These are phyloP conservation scores for Cotesia congregata DNA, from an alignment of 2,888 invertebrate species.

Conservation along the genomic window DNA sequence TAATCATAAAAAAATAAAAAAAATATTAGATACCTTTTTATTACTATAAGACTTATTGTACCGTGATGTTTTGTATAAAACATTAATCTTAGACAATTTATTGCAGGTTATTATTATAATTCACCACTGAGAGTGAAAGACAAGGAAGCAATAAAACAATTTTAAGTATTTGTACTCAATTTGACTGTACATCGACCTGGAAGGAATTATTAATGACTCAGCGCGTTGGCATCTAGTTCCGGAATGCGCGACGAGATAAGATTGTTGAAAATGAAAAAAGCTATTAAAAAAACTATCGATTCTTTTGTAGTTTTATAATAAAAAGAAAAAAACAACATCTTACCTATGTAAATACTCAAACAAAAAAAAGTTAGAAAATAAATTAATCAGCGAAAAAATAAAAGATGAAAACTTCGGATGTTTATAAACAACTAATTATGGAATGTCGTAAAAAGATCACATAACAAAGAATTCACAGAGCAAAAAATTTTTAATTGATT, in stretches of 20 bases:
- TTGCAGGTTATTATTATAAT: neutral
- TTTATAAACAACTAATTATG: neutral
- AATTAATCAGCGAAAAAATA: neutral
- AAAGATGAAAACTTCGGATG: neutral
- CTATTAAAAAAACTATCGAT: conserved; percentile 9
- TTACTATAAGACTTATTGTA: conserved; percentile 19
- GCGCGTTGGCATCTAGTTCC: conserved; percentile 17
- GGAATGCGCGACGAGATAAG: neutral
- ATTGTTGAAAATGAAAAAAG: conserved; percentile 5
- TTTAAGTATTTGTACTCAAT: conserved; percentile 27
- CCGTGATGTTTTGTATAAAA: neutral
- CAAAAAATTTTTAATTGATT: neutral
- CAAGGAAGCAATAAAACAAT: conserved; percentile 18
- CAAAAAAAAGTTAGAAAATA: neutral
- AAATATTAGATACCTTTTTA: neutral
- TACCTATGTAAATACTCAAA: neutral
- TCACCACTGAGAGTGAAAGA: neutral
- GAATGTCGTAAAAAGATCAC: neutral
- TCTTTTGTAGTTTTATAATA: neutral
- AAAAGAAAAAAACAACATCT: conserved; percentile 4
- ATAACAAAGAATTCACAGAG: neutral
- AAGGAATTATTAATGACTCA: conserved; percentile 34
- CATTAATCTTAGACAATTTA: neutral
- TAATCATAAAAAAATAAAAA: neutral
- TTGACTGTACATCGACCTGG: conserved; percentile 25